A percentile compares a stretch with the other conserved stretches of the same genome.
phyloP scores from a whole-genome alignment of 35 echinoderm and acorn worm genomes.

The Ophiothrix spiculata region DNA sequence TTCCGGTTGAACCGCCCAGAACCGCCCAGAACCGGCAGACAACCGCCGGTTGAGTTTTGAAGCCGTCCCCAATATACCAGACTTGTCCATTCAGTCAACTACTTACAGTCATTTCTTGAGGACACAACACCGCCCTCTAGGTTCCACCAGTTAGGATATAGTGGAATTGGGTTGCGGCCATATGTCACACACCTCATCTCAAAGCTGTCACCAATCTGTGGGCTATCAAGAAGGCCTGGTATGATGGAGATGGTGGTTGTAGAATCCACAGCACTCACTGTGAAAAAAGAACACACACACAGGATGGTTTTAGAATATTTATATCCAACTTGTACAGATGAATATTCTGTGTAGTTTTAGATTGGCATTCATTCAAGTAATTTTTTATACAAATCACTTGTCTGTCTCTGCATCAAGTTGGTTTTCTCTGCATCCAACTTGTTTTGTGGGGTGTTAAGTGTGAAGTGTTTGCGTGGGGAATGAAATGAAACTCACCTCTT shows the following conservation, averaged over 20 bases:
- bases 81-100: too few relatives aligned
- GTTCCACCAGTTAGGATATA: conserved; percentile 58
- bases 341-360: too few relatives aligned
- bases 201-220: conserved; percentile 59
- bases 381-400: too few relatives aligned
- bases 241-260: conserved; percentile 64
- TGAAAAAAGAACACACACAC: background rate
- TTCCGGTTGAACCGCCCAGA: too few relatives aligned
- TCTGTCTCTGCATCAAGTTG: too few relatives aligned
- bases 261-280: conserved; percentile 43
- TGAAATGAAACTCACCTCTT: conserved; percentile 64
- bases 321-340: background rate
- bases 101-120: conserved; percentile 2
- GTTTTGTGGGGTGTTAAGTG: too few relatives aligned
- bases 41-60: too few relatives aligned
- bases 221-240: conserved; percentile 58
- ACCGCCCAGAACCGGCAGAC: too few relatives aligned
- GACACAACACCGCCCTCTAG: conserved; percentile 17
- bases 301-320: background rate
- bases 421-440: too few relatives aligned
- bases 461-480: background rate
- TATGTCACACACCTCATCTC: conserved; percentile 55
- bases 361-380: too few relatives aligned
- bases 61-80: background rate
- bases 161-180: conserved; percentile 46